A percentile compares a stretch with the other conserved stretches of the same genome.
These are phyloP conservation scores for Rallus crepitans DNA, from an alignment of 2,797 vertebrate genomes.

Conservation along the genomic window DNA sequence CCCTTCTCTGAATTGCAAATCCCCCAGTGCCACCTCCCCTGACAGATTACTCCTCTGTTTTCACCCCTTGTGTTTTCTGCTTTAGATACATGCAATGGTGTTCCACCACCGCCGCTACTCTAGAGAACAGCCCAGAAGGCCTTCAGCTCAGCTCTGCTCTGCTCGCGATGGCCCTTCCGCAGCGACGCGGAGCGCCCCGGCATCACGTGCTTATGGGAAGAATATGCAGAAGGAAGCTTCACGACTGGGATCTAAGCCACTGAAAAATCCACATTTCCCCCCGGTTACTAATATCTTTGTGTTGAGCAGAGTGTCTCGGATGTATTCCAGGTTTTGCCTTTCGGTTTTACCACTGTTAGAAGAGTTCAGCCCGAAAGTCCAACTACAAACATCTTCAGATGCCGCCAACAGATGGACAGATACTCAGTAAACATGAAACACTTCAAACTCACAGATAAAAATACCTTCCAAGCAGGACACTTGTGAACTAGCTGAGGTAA, in stretches of 20 bases:
- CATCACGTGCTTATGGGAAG: background rate
- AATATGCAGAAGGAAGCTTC: background rate
- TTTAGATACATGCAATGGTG: background rate
- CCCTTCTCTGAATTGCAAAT: background rate
- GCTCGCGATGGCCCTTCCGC: background rate
- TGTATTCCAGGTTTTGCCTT: background rate
- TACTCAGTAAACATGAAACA: background rate
- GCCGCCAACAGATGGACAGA: background rate
- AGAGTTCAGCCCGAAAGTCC: background rate
- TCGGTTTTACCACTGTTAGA: background rate
- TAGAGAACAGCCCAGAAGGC: too few species aligned
- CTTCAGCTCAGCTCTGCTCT: background rate
- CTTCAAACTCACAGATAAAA: background rate
- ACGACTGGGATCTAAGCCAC: background rate
- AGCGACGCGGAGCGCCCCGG: background rate
- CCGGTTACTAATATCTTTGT: background rate
- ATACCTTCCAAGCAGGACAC: background rate
- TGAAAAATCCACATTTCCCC: background rate
- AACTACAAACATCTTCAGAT: accelerated
- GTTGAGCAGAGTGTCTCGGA: accelerated
- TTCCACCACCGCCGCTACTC: too few species aligned
- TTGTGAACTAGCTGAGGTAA: accelerated
- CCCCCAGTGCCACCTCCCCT: background rate
- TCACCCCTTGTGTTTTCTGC: background rate
- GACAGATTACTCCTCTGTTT: background rate